Evolutionary conservation across 2,113 vertebrate species (phyloP).

Genomic region (Hystrix brachyura): DNA sequence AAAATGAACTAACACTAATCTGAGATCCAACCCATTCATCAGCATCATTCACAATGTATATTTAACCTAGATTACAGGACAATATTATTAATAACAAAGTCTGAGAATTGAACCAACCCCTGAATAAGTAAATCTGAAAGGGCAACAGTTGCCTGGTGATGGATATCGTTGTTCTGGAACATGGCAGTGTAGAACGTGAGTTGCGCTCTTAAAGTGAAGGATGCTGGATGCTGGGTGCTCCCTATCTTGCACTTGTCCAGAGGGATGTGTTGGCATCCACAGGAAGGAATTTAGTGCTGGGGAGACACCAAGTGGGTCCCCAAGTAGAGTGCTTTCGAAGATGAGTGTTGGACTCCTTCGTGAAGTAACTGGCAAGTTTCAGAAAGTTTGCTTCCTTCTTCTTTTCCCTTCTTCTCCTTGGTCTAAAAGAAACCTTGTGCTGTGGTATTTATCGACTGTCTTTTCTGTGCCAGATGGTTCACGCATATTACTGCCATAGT

Average conservation of each 20-base stretch:
- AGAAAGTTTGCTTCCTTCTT: neutral
- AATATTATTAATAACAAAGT: conserved; percentile 66
- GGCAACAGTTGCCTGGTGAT: neutral
- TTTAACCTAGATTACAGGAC: conserved; percentile 66
- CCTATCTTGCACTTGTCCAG: rapidly evolving
- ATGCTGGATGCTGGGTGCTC: rapidly evolving
- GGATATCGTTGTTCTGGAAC: neutral
- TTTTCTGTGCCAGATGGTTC: neutral
- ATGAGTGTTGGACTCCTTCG: neutral
- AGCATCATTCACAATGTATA: conserved; percentile 63
- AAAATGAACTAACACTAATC: conserved; percentile 62
- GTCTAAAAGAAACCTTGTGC: neutral
- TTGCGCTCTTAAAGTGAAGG: neutral
- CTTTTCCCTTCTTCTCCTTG: neutral
- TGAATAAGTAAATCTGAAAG: neutral
- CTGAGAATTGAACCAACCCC: conserved; percentile 14
- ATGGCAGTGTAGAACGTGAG: neutral
- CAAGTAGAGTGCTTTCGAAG: neutral
- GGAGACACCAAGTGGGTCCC: neutral
- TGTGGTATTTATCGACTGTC: neutral
- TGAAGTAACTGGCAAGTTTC: neutral
- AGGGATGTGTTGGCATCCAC: rapidly evolving
- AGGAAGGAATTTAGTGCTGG: neutral
- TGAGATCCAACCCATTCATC: conserved; percentile 52
- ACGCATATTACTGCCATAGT: neutral